Conservation (phyloP, 2,113 vertebrate genomes). For the human (Homo sapiens) region GRCh38 chr4:33447001-33447500, state of each 20-base stretch:
- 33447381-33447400: background rate
- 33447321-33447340: background rate
- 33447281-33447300: background rate
- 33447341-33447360: background rate
- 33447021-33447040: background rate
- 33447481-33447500: background rate
- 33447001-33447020: background rate
- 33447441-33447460: background rate
- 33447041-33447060: background rate
- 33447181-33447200: background rate
- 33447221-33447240: background rate
- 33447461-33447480: background rate
- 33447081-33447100: background rate
- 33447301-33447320: background rate
- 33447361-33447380: background rate
- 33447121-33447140: background rate
- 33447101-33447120: background rate
- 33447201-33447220: background rate
- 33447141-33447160: background rate
- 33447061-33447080: background rate
- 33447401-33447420: background rate
- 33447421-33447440: background rate
- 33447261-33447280: background rate
- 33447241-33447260: background rate
- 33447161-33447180: background rate